phyloP scores from a whole-genome alignment of 1,140 invertebrate species.

The Littorina saxatilis region DNA sequence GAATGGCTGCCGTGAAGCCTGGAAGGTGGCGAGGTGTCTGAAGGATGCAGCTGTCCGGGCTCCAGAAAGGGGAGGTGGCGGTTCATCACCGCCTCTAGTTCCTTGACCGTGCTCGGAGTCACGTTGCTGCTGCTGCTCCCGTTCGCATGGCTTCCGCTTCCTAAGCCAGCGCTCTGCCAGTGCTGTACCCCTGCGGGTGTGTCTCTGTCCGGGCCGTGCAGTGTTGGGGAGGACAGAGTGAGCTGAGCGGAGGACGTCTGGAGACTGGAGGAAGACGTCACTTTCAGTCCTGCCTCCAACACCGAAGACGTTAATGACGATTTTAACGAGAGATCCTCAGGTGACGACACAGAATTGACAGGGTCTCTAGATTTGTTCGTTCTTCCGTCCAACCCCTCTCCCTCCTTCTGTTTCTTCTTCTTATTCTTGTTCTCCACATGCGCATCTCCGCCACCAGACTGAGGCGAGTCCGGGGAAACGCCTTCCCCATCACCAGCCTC shows the following conservation, averaged over 20 bases:
- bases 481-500: neutral
- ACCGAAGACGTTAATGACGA: slow-evolving; percentile 7
- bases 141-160: too few species aligned
- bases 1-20: neutral
- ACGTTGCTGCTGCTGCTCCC: slow-evolving; percentile 8
- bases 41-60: neutral
- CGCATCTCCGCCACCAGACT: neutral
- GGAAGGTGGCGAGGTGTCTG: neutral
- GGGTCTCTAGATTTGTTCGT: neutral
- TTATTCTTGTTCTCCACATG: neutral
- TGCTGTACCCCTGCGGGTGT: neutral
- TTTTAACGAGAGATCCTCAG: slow-evolving; percentile 58
- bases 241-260: neutral
- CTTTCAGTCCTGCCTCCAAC: slow-evolving; percentile 17
- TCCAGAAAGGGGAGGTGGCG: slow-evolving; percentile 87
- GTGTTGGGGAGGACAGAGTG: neutral
- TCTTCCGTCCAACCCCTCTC: neutral
- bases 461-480: neutral
- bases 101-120: slow-evolving; percentile 84
- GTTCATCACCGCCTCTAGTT: slow-evolving; percentile 96
- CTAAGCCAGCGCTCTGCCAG: slow-evolving; percentile 13
- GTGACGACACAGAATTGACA: slow-evolving; percentile 32
- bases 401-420: slow-evolving; percentile 12
- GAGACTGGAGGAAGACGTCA: too few species aligned
- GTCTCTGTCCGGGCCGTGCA: slow-evolving; percentile 30